Evolutionary conservation across 2,113 vertebrate genomes (phyloP), one percentile per base, ranked within the genome.

Genomic region (Prionailurus viverrinus): DNA sequence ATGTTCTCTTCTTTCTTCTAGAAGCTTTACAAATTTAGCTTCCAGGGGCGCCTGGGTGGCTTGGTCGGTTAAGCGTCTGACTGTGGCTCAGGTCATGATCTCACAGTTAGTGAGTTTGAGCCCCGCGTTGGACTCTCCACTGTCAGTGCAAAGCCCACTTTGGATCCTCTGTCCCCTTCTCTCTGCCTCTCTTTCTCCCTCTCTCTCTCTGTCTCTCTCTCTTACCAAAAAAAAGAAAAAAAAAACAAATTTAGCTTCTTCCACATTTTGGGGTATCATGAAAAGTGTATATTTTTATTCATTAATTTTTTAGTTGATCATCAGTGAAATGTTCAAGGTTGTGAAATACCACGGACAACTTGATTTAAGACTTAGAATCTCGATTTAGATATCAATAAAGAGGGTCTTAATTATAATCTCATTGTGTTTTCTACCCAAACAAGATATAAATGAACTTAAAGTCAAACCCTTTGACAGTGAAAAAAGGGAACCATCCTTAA

Each of bases 221-320:
- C 21, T 61, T 23, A 23, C 8, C 21, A 61, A 61, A 61, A 61
- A 55, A 55, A 55, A 55, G 1, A 3, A 51, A 14, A 51, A 51
- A 14, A 51, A 51, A 51, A n/a, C 18, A 82, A 15, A 71, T 82
- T 91, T 63, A 90, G 29, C 16, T 93, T 91, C 80, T 93, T 91
- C 80, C 58, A 71, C 63, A 61, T n/a, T 13, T 79, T 48, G 4
- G 14, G 41, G 16, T 63, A 21, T 63, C 10, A 25, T 25, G 8
- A 90, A 51, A 83, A 68, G 21, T 27, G 10, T 69, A 1, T 51
- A 11, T 73, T 91, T 94, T 87, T 25, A 66, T 61, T 82, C 63
- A 19, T 79, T 91, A 51, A 13, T 94, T 95, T 96, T 79, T 84
- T 82, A 68, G 27, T 93, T 73, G 33, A 92, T 90, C 63, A 93